A percentile compares a stretch with the other conserved stretches of the same genome.
Conservation (phyloP, 2,888 invertebrate species). For the Acrobasis suavella region DNA sequence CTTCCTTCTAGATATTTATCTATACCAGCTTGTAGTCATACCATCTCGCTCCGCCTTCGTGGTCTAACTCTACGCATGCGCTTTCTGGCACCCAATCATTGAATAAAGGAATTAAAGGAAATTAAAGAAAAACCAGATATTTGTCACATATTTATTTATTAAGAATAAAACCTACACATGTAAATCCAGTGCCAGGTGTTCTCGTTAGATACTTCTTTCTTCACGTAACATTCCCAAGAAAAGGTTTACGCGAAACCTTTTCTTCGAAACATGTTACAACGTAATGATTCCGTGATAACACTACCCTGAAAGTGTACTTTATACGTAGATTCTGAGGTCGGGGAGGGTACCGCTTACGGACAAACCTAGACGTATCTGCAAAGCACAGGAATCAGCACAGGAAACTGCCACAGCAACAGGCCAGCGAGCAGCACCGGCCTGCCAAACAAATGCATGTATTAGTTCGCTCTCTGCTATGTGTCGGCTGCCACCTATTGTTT, state of each 20-base stretch:
- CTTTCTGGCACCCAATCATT: too few relatives aligned
- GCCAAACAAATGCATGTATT: slow-evolving; percentile 78
- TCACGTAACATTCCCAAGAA: slow-evolving; percentile 32
- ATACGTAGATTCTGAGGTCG: slow-evolving; percentile 45
- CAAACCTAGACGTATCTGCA: slow-evolving; percentile 77
- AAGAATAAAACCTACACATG: slow-evolving; percentile 51
- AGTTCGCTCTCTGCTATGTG: slow-evolving; percentile 57
- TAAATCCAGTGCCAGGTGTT: slow-evolving; percentile 49
- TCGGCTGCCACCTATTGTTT: slow-evolving; percentile 41
- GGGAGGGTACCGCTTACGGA: slow-evolving; percentile 61
- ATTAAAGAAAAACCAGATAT: background rate
- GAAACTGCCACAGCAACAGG: slow-evolving; percentile 81
- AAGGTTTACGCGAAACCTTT: slow-evolving; percentile 30
- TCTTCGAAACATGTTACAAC: slow-evolving; percentile 27
- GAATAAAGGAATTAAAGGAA: too few relatives aligned
- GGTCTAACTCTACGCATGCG: too few relatives aligned
- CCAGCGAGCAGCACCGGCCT: slow-evolving; percentile 82
- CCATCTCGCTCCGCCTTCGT: too few relatives aligned
- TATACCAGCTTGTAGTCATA: too few relatives aligned
- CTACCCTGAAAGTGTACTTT: slow-evolving; percentile 29
- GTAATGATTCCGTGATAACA: slow-evolving; percentile 22
- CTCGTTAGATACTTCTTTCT: slow-evolving; percentile 46
- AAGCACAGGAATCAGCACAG: slow-evolving; percentile 78
- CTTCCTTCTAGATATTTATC: too few relatives aligned
- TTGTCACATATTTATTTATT: slow-evolving; percentile 51